Evolutionary conservation across 2,113 vertebrate genomes (phyloP).

Genomic region (Ceyx cyanopectus): DNA sequence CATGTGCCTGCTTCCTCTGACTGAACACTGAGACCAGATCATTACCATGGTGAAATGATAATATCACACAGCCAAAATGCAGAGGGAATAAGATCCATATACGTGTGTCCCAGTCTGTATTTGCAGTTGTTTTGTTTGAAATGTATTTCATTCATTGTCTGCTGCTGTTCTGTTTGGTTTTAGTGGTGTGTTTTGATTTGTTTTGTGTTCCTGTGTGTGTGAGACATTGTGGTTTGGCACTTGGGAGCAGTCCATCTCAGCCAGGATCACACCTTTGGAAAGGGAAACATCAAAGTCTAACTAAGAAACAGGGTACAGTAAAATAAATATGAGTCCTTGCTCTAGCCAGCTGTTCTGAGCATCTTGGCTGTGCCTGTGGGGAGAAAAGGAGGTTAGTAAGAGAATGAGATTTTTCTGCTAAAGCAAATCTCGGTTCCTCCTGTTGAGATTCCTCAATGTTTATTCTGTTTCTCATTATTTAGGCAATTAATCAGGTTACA

Average conservation of each 20-base stretch:
- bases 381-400: background rate
- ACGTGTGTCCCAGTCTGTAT: background rate
- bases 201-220: too few relatives aligned
- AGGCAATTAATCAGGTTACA: background rate
- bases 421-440: background rate
- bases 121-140: background rate
- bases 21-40: background rate
- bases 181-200: too few relatives aligned
- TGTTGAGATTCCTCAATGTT: background rate
- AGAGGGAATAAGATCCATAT: background rate
- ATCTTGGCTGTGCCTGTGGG: background rate
- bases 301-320: background rate
- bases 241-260: background rate
- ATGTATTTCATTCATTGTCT: background rate
- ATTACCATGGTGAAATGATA: background rate
- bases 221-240: background rate
- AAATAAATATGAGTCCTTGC: background rate
- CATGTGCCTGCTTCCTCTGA: background rate
- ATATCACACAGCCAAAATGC: background rate
- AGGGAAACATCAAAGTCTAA: background rate
- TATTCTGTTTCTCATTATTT: constrained; percentile 2
- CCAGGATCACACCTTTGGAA: background rate
- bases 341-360: background rate
- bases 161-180: background rate
- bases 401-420: background rate